These are phyloP conservation scores for Drosophila conformis DNA, from an alignment of 2,888 invertebrate species.

Conservation along the genomic window DNA sequence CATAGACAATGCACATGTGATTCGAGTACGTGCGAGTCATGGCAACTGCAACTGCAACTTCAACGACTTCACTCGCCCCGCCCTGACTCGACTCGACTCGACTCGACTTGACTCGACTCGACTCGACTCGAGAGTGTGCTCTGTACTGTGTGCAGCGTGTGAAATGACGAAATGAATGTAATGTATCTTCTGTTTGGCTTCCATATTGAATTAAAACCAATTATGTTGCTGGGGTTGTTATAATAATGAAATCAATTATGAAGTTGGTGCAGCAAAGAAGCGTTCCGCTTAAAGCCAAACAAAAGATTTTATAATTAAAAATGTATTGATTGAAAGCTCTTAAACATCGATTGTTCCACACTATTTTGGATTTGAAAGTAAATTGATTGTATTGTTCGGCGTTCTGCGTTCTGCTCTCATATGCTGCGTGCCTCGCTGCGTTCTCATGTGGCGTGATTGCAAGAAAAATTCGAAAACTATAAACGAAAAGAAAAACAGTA, in stretches of 20 bases:
- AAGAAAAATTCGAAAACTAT: conserved; percentile 6
- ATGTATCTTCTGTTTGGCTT: not conserved
- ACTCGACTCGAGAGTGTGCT: not conserved
- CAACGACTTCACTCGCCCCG: not conserved
- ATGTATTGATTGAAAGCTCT: not conserved
- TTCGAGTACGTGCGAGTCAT: conserved; percentile 42
- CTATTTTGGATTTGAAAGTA: not conserved
- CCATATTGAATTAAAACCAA: not conserved
- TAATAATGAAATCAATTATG: conserved; percentile 7
- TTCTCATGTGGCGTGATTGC: conserved; percentile 38
- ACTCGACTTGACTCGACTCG: not conserved
- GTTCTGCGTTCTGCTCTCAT: not conserved
- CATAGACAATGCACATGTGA: conserved; percentile 68
- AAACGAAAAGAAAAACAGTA: not conserved
- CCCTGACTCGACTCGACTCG: not conserved
- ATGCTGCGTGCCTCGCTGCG: conserved; percentile 18
- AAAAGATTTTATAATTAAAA: not conserved
- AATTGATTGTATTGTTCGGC: conserved; percentile 19
- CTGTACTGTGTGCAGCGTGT: no score
- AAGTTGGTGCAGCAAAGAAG: conserved; percentile 2
- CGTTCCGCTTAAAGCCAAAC: not conserved
- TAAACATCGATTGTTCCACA: not conserved
- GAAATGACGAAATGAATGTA: not conserved
- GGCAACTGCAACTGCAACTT: conserved; percentile 29
- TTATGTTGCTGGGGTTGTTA: not conserved